Conservation (phyloP, 2,113 vertebrate genomes). For the Marmota monax region DNA sequence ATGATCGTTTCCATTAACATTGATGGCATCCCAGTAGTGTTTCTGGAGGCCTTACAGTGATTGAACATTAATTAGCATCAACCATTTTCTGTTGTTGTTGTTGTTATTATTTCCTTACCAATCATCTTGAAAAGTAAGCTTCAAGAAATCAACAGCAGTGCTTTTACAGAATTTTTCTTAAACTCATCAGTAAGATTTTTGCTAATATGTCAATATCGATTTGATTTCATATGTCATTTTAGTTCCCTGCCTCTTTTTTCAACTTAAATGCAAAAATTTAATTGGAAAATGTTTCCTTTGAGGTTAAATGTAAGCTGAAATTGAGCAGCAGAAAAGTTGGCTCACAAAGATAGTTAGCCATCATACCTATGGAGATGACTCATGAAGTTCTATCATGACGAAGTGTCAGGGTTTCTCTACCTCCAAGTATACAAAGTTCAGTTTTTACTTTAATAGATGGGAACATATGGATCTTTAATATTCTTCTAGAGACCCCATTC, state of each 20-base stretch:
- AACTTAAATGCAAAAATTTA: background rate
- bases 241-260: background rate
- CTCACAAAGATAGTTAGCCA: background rate
- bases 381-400: background rate
- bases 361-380: background rate
- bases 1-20: constrained; percentile 13
- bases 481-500: background rate
- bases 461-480: background rate
- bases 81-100: background rate
- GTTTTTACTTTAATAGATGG: background rate
- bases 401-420: background rate
- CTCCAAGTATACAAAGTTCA: background rate
- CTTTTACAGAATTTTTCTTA: background rate
- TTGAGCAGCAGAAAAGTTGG: background rate
- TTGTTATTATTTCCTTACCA: background rate
- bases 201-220: background rate
- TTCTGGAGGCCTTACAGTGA: background rate
- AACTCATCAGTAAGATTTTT: background rate
- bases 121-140: constrained; percentile 1
- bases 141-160: background rate
- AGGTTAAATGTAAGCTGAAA: background rate
- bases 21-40: background rate
- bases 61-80: background rate
- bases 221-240: background rate
- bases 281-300: background rate